Conservation (phyloP, 2,888 invertebrate genomes). For the Scaptomyza cyrtandrae region DNA sequence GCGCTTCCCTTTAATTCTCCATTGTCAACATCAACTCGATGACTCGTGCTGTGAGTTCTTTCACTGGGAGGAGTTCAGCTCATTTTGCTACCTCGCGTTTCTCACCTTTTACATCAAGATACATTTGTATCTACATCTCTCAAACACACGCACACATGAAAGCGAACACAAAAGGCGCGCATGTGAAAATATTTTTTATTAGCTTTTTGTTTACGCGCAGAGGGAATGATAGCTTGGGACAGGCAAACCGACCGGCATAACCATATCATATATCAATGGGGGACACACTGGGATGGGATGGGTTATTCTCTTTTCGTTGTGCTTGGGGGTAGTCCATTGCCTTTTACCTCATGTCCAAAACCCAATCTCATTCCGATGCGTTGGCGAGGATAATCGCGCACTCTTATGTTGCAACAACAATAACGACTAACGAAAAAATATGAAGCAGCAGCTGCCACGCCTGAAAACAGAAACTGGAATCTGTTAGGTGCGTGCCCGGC, state of each 20-base stretch:
- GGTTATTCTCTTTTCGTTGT: conserved; percentile 3
- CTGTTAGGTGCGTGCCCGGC: conserved; percentile 60
- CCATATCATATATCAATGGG: conserved; percentile 50
- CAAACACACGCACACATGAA: conserved; percentile 17
- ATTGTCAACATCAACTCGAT: background rate
- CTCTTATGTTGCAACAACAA: conserved; percentile 43
- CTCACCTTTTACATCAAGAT: conserved; percentile 62
- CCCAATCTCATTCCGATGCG: conserved; percentile 27
- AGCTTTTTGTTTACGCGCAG: conserved; percentile 45
- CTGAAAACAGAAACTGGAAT: conserved; percentile 19
- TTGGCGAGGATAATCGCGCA: conserved; percentile 65
- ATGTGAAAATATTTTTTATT: conserved; percentile 77
- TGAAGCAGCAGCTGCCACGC: conserved; percentile 28
- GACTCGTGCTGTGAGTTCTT: conserved; percentile 1
- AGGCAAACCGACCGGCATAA: conserved; percentile 27
- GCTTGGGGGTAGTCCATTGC: conserved; percentile 7
- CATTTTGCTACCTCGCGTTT: background rate
- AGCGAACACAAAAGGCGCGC: conserved; percentile 42
- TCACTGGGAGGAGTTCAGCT: too few species aligned
- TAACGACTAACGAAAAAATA: background rate
- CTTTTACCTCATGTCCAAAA: conserved; percentile 2
- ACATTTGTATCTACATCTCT: conserved; percentile 66
- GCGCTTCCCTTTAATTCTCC: background rate
- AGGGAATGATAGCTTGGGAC: background rate
- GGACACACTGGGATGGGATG: conserved; percentile 17